Base-by-base conservation (phyloP, 2,888 invertebrate species). In the Chrysolina americana region DNA sequence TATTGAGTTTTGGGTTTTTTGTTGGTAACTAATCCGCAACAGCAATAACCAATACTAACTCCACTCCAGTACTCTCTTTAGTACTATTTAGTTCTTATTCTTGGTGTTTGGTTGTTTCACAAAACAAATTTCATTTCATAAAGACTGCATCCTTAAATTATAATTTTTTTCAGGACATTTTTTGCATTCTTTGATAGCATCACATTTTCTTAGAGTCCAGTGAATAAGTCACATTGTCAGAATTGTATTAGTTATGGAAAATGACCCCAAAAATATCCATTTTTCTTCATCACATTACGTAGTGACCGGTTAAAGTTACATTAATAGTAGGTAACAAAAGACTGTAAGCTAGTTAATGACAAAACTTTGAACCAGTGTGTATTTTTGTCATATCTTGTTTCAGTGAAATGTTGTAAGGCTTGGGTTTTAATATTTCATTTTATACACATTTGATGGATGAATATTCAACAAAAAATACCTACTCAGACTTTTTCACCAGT, bases 151-250 rank as follows among this genome's bases (percentile, higher is more conserved):
- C 3, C 0, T 36, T 36, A 0, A 36, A 36, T 6, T 6, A 36
- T 8, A 6, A 36, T 36, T 36, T 36, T 36, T 48, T 48, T 48
- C 9, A 6, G n/a, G 53, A n/a, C 17, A 19, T 19, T 53, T 53
- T 50, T n/a, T 5, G 8, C 9, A 50, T 50, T 17, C n/a, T 50
- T 53, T 53, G 13, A 21, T 53, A 21, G 21, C 53, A 53, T 23
- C 21, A 53, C 11, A 0, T 53, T 21, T 21, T 21, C 4, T 44
- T 15, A 15, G 15, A 44, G 15, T 19, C 53, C 53, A 53, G 53
- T 21, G 5, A 53, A 53, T 21, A 53, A 53, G 53, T 53, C 53
- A 53, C 53, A n/a, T 19, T 53, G 53, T 53, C 53, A 53, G 53
- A 53, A 53, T 53, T 21, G 53, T 53, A 53, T 53, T 53, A 53